Evolutionary conservation across 2,797 vertebrate species (phyloP), one percentile per base, ranked within the genome.

Genomic region (Premnoplex brunnescens): DNA sequence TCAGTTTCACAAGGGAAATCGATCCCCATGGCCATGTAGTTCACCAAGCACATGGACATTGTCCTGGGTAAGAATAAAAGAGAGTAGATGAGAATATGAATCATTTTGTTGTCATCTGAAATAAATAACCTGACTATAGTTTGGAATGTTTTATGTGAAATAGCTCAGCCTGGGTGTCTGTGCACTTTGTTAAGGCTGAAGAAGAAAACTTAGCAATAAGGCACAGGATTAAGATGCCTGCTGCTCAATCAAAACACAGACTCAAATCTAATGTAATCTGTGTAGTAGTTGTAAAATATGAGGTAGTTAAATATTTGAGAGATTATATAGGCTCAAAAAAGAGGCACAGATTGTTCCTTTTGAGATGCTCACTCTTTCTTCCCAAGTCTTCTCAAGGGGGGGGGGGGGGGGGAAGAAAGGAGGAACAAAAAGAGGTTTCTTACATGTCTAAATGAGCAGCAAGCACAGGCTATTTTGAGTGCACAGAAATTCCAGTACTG

Each of bases 1-100:
- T 9, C 49, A 28, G n/a, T 85, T 68, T 49, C 44, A 10, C 3
- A 18, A 18, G 34, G 14, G 37, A 87, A 48, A 17, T 14, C 39
- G 28, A 60, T 23, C 34, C 28, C 16, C 9, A 7, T 0, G 1
- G 14, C 54, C 26, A 10, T 0, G 4, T 17, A 24, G 30, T 37
- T n/a, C 28, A 7, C 51, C 60, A 30, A 55, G 39, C 23, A 43
- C 10, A 6, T 54, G 69, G 28, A 17, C 5, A 2, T 34, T 32
- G 46, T 60, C 17, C 14, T 2, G 12, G 62, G n/a, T 34, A 48
- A 54, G 21, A 55, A 46, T 24, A 58, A 7, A 17, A 58, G 5
- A 6, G 8, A 10, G 23, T 43, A 46, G 52, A 67, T 34, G 17
- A 72, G 72, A 23, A 17, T 32, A 34, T 32, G 15, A 76, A 28